Conservation (phyloP, 2,113 vertebrate species). For the Poeciliopsis occidentalis region DNA sequence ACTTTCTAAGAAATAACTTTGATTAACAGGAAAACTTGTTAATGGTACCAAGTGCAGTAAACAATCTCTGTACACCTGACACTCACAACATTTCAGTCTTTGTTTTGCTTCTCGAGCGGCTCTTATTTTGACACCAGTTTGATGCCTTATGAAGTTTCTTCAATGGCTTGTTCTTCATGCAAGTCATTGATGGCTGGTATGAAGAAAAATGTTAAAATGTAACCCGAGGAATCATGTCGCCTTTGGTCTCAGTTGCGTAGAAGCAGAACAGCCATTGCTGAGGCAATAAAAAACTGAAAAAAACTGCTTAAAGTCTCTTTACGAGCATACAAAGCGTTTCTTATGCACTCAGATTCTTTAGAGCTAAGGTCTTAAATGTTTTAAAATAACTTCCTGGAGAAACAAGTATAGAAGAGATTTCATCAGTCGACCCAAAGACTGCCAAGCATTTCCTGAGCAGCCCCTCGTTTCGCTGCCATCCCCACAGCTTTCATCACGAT, state of each 20-base stretch:
- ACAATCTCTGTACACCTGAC: not conserved
- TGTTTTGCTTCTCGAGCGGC: constrained; percentile 42
- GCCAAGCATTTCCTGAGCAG: constrained; percentile 13
- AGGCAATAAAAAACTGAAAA: not conserved
- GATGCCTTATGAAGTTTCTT: constrained; percentile 48
- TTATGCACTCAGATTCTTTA: constrained; percentile 10
- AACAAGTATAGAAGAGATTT: constrained; percentile 32
- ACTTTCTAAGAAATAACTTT: constrained; percentile 19
- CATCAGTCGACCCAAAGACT: constrained; percentile 38
- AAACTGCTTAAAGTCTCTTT: constrained; percentile 13
- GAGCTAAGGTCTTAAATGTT: constrained; percentile 32
- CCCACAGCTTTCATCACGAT: constrained; percentile 28
- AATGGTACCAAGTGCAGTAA: not conserved
- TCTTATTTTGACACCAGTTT: constrained; percentile 46
- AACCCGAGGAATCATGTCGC: constrained; percentile 12
- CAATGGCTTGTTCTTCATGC: not conserved
- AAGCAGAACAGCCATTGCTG: constrained; percentile 13
- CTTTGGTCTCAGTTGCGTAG: constrained; percentile 6
- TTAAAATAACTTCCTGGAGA: constrained; percentile 28
- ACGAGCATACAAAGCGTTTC: constrained; percentile 35
- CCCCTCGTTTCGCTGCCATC: constrained; percentile 9
- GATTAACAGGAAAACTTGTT: constrained; percentile 18
- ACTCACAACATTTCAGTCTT: constrained; percentile 19
- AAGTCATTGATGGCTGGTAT: constrained; percentile 29
- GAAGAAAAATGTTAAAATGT: constrained; percentile 32